Evolutionary conservation across 1,140 invertebrate species (phyloP).

Genomic region (Neuroterus valhalla): DNA sequence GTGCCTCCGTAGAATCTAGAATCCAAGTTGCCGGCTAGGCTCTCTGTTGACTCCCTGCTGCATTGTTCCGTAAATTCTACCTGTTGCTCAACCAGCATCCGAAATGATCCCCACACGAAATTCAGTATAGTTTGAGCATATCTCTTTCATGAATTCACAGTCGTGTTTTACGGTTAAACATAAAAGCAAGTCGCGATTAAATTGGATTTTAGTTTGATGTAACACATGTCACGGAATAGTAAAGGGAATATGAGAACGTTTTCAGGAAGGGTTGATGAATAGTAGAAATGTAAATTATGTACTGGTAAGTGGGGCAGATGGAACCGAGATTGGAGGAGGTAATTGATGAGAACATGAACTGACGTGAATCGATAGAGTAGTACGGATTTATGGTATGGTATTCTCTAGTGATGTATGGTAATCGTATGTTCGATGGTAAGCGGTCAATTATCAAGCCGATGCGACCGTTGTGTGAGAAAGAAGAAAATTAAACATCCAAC

Average conservation of each 20-base stretch:
- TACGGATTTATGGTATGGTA: not conserved
- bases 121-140: too few species aligned
- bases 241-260: not conserved
- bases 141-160: not conserved
- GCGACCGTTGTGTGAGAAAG: slow-evolving; percentile 45
- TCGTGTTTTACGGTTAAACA: not conserved
- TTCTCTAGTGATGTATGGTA: slow-evolving; percentile 41
- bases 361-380: slow-evolving; percentile 19
- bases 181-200: not conserved
- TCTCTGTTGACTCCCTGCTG: too few species aligned
- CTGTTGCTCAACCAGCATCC: too few species aligned
- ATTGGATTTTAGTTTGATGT: not conserved
- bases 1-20: not conserved
- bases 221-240: not conserved
- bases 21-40: too few species aligned
- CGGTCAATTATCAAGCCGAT: slow-evolving; percentile 45
- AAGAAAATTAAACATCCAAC: slow-evolving; percentile 7
- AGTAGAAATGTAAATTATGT: not conserved
- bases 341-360: not conserved
- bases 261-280: not conserved
- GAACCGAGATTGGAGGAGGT: too few species aligned
- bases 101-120: too few species aligned
- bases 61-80: too few species aligned
- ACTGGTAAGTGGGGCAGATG: not conserved
- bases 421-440: slow-evolving; percentile 50